Evolutionary conservation across 2,113 vertebrate species (phyloP).

Genomic region (Eurypyga helias): DNA sequence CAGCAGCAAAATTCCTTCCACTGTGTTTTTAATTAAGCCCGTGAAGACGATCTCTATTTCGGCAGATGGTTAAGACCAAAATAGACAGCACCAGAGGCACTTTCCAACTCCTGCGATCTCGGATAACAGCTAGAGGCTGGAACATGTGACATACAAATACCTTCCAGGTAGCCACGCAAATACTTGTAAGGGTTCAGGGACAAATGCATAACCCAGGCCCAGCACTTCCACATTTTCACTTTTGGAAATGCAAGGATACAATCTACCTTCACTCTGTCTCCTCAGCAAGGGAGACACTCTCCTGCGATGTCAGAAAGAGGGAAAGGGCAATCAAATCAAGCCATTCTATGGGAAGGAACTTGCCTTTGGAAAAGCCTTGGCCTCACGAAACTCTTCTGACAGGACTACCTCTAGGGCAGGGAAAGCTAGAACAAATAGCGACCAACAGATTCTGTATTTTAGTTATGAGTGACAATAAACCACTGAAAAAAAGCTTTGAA

Average conservation of each 20-base stretch:
- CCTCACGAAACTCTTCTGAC: neutral
- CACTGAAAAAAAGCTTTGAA: fast-evolving
- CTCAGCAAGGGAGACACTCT: neutral
- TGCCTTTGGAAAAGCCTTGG: neutral
- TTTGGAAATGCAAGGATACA: neutral
- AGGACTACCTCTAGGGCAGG: neutral
- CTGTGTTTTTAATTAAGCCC: neutral
- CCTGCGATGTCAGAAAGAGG: neutral
- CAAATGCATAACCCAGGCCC: neutral
- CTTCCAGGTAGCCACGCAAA: neutral
- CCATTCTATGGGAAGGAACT: neutral
- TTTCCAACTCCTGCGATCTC: neutral
- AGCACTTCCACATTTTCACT: neutral
- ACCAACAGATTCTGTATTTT: neutral
- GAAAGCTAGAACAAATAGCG: neutral
- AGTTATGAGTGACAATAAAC: neutral
- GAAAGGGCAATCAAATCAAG: neutral
- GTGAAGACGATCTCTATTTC: neutral
- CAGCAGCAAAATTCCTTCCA: neutral
- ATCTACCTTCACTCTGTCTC: neutral
- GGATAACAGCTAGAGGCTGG: neutral
- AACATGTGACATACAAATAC: neutral
- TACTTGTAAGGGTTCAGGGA: neutral
- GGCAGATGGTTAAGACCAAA: neutral
- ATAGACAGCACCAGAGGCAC: neutral